A percentile compares a stretch with the other conserved stretches of the same genome.
Conservation (phyloP, 1,140 invertebrate genomes). For the Leguminivora glycinivorella region DNA sequence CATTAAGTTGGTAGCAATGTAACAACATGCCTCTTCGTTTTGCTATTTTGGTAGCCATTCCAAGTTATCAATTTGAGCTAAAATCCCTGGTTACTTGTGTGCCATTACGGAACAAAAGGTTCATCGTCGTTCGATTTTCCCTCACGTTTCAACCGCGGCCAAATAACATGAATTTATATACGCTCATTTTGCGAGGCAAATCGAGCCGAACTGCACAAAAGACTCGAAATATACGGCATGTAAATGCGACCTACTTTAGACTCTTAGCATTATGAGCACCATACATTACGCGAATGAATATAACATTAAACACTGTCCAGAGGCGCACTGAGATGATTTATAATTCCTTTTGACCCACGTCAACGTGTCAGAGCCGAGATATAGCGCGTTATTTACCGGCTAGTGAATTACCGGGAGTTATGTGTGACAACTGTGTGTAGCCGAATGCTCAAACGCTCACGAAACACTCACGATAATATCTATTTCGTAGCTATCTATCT, state of each 20-base stretch:
- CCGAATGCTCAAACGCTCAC: too few relatives aligned
- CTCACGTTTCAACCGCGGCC: neutral
- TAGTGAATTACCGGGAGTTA: conserved; percentile 8
- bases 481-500: too few relatives aligned
- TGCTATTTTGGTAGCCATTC: neutral
- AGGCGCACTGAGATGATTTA: conserved; percentile 44
- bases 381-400: conserved; percentile 23
- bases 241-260: conserved; percentile 47
- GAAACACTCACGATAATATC: too few relatives aligned
- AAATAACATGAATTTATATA: conserved; percentile 15
- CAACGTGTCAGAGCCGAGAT: conserved; percentile 25
- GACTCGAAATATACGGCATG: conserved; percentile 28
- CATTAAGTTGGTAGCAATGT: conserved; percentile 33
- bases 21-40: neutral
- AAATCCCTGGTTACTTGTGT: neutral
- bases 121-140: neutral
- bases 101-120: neutral
- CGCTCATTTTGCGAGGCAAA: conserved; percentile 9
- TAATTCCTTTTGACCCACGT: conserved; percentile 52
- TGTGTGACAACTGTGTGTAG: neutral
- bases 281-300: conserved; percentile 49
- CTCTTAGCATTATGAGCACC: conserved; percentile 37
- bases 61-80: neutral
- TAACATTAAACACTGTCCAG: conserved; percentile 57
- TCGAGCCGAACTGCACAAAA: neutral